A percentile compares a stretch with the other conserved stretches of the same genome.
Evolutionary conservation across 2,113 vertebrate genomes (phyloP).

Genomic region (Rissa tridactyla): DNA sequence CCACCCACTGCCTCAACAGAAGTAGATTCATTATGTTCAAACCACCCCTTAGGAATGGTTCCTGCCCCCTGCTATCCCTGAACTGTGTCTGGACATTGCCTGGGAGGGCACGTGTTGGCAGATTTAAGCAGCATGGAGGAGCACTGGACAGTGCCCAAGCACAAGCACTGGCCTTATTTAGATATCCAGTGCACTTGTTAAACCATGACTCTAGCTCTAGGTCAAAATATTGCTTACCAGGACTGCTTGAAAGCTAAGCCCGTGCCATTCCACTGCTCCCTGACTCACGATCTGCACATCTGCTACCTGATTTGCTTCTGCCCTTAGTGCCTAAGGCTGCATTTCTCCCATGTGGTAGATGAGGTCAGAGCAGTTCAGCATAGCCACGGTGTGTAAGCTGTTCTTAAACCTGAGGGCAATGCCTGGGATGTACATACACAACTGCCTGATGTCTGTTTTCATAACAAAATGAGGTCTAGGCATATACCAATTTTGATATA

Average conservation of each 20-base stretch:
- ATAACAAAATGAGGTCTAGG: neutral
- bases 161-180: neutral
- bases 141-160: neutral
- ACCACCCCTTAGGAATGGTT: neutral
- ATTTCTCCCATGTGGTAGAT: neutral
- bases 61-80: neutral
- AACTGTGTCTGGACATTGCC: neutral
- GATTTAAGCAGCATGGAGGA: neutral
- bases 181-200: neutral
- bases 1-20: neutral
- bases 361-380: neutral
- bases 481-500: accelerated
- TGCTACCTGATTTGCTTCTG: neutral
- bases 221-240: neutral
- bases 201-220: neutral
- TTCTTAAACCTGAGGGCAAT: neutral
- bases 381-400: neutral
- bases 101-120: neutral
- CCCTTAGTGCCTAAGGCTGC: neutral
- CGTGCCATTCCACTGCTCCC: neutral
- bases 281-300: neutral
- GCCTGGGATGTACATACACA: neutral
- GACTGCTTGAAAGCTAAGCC: neutral
- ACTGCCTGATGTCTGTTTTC: neutral
- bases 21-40: neutral